These are phyloP conservation scores for Dolichallabes microphthalmus DNA, from an alignment of 2,113 vertebrate species.

Conservation along the genomic window DNA sequence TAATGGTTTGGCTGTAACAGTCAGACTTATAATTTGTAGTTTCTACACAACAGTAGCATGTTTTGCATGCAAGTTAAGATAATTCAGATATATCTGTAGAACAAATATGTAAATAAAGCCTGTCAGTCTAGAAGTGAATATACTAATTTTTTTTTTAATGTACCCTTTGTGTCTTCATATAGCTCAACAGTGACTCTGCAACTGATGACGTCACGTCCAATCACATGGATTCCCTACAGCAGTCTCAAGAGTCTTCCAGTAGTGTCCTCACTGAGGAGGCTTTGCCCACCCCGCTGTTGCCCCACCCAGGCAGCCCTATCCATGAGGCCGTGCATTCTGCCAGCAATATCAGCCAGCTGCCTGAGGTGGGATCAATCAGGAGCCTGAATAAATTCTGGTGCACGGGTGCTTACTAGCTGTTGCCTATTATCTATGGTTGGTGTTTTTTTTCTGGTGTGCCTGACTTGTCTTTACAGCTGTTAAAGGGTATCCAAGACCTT, in stretches of 20 bases:
- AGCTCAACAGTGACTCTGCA: constrained; percentile 88
- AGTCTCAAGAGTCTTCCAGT: constrained; percentile 88
- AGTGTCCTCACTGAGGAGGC: constrained; percentile 84
- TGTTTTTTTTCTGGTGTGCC: constrained; percentile 22
- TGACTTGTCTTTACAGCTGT: constrained; percentile 25
- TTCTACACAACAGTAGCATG: neutral
- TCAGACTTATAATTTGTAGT: neutral
- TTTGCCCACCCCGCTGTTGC: constrained; percentile 69
- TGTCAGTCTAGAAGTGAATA: neutral
- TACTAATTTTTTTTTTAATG: neutral
- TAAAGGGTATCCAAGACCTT: constrained; percentile 6
- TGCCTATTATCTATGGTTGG: constrained; percentile 61
- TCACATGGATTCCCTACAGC: constrained; percentile 85
- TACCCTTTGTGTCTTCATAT: constrained; percentile 11
- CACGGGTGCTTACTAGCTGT: constrained; percentile 84
- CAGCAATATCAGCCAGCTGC: constrained; percentile 94
- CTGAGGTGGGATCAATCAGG: constrained; percentile 94
- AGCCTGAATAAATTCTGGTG: constrained; percentile 80
- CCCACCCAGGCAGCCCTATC: constrained; percentile 83
- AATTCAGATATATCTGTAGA: neutral
- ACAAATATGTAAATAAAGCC: neutral
- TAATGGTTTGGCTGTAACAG: neutral
- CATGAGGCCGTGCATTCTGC: constrained; percentile 89
- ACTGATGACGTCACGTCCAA: constrained; percentile 82
- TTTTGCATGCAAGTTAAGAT: constrained; percentile 28